A percentile compares a stretch with the other conserved stretches of the same genome.
These are phyloP conservation scores for Anodontia alba DNA, from an alignment of 2,888 invertebrate species.

Conservation along the genomic window DNA sequence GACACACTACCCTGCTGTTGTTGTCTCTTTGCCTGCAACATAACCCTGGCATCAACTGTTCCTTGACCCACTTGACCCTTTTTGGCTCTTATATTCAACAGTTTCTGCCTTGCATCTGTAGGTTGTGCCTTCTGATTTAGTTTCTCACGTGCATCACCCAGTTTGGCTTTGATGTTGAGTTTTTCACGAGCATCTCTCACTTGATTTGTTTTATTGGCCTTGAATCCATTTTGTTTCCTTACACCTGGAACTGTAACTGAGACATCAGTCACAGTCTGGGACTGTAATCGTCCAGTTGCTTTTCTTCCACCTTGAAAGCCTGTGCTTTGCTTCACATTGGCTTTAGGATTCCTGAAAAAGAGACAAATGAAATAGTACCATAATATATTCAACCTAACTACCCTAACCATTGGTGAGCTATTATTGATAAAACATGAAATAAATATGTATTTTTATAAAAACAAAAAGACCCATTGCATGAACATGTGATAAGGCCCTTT, in stretches of 20 bases:
- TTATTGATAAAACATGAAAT: no score
- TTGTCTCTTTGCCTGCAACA: slow-evolving; percentile 54
- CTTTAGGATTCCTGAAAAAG: slow-evolving; percentile 45
- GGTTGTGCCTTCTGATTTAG: slow-evolving; percentile 43
- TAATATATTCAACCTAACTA: no score
- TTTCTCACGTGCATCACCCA: slow-evolving; percentile 57
- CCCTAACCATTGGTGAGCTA: slow-evolving; percentile 3
- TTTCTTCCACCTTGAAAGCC: neutral
- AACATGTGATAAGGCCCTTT: no score
- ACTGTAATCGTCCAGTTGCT: neutral
- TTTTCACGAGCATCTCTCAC: slow-evolving; percentile 56
- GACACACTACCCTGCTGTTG: slow-evolving; percentile 23
- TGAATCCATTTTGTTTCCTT: slow-evolving; percentile 31
- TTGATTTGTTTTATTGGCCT: slow-evolving; percentile 46
- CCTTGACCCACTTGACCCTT: slow-evolving; percentile 50
- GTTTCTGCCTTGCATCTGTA: slow-evolving; percentile 60
- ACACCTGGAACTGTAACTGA: slow-evolving; percentile 55
- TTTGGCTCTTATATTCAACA: slow-evolving; percentile 49
- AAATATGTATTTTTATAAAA: no score
- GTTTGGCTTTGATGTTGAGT: slow-evolving; percentile 44
- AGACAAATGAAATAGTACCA: no score
- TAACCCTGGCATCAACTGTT: slow-evolving; percentile 28
- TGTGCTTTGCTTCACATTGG: slow-evolving; percentile 25
- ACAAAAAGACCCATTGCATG: no score
- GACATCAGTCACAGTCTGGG: slow-evolving; percentile 43